Base-by-base conservation (phyloP, 2,113 vertebrate species). In the Carassius gibelio region DNA sequence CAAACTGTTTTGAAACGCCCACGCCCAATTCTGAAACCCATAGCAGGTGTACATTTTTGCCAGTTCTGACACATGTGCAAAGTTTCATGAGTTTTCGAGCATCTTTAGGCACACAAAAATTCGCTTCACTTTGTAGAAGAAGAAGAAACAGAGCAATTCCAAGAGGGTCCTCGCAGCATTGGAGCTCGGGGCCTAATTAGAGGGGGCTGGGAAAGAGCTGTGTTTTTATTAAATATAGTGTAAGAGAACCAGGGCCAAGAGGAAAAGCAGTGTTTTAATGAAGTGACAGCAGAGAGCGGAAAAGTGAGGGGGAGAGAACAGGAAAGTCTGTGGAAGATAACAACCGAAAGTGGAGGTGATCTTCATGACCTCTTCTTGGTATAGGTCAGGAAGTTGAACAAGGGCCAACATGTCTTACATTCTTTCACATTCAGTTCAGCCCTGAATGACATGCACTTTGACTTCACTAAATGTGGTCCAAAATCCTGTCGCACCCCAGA, bases 371-470 rank as follows among this genome's bases (percentile, higher is more conserved):
- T 61, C 42, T 30, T 86, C 81, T 50, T 48, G 21, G 66, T 84
- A 86, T 84, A 61, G 72, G 34, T 69, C 86, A 87, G 89, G 88
- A 90, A 81, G 42, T 6, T 30, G 62, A 48, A 69, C 87, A 75
- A 84, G 83, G 71, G 72, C 87, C 42, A 84, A 75, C 81, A 79
- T 81, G 88, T 91, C 88, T 87, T 89, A 64, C 81, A 86, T 92
- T 89, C 89, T 91, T 88, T 92, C 93, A 91, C 77, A 83, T 83
- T 81, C n/a, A 87, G 30, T 84, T 76, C 82, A 78, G 69, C 88
- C 78, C 45, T 80, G 59, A 83, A 59, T 38, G 88, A 84, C 78
- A 69, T 88, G 59, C 57, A 42, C 71, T 8, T 74, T 86, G 81
- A 48, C 59, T 5, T 17, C 3, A 61, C 38, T 62, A n/a, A 30